Evolutionary conservation across 2,888 invertebrate genomes (phyloP).

Genomic region (Oegoconia quadripuncta): DNA sequence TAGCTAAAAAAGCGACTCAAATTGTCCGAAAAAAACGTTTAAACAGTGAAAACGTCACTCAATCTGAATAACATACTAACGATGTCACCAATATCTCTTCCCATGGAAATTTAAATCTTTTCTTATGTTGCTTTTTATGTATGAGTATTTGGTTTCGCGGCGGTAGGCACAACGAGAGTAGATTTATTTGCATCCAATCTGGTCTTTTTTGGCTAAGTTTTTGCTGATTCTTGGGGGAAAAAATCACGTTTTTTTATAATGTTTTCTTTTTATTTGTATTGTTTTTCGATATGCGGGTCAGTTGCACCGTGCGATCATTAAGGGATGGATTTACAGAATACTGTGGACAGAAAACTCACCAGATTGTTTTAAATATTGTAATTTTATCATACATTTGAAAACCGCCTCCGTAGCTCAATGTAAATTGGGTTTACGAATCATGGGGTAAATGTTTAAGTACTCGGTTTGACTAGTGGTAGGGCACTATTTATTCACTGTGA

Average conservation of each 20-base stretch:
- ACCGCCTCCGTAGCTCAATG: no score
- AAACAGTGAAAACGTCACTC: slow-evolving; percentile 52
- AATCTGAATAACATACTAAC: slow-evolving; percentile 63
- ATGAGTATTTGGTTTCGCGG: slow-evolving; percentile 11
- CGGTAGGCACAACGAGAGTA: slow-evolving; percentile 63
- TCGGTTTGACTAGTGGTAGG: no score
- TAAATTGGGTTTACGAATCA: no score
- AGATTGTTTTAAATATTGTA: no score
- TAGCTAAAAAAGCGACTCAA: slow-evolving; percentile 55
- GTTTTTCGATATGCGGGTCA: slow-evolving; percentile 34
- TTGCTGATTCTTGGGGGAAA: slow-evolving; percentile 64
- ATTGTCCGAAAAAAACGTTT: slow-evolving; percentile 38
- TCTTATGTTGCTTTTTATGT: slow-evolving; percentile 13
- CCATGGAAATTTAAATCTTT: slow-evolving; percentile 63
- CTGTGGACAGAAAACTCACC: no score
- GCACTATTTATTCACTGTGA: no score
- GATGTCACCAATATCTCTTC: slow-evolving; percentile 65
- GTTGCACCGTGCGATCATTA: no score
- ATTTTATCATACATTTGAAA: no score
- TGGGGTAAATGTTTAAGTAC: no score
- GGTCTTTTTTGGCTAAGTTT: slow-evolving; percentile 56
- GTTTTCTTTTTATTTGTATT: slow-evolving; percentile 44
- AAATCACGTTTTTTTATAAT: slow-evolving; percentile 49
- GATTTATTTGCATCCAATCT: slow-evolving; percentile 67
- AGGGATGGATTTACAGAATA: no score